Conservation (phyloP, 2,888 invertebrate genomes). For the Himalopsyche kuldschensis region DNA sequence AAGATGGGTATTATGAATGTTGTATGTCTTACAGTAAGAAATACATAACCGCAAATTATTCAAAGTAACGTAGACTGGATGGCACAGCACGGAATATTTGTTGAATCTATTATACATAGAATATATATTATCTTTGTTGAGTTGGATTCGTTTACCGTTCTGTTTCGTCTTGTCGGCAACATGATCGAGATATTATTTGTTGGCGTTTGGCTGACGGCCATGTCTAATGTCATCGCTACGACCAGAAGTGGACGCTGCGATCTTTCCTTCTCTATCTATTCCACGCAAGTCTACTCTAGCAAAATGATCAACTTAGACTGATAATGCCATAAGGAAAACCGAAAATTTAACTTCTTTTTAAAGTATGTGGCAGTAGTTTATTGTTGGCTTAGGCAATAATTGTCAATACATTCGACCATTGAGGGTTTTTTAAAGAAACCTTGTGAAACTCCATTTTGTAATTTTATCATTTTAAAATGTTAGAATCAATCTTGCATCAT, state of each 20-base stretch:
- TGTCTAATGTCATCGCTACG: not conserved
- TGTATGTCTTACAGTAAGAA: too few species aligned
- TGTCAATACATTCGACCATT: too few species aligned
- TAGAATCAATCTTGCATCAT: too few species aligned
- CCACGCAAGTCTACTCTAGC: not conserved
- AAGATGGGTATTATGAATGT: too few species aligned
- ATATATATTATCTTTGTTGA: not conserved
- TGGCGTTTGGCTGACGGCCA: not conserved
- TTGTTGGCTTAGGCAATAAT: too few species aligned
- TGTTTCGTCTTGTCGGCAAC: not conserved
- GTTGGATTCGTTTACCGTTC: not conserved
- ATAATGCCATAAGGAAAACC: not conserved
- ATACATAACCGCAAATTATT: too few species aligned
- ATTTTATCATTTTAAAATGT: too few species aligned
- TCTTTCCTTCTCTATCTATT: too few species aligned
- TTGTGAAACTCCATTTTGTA: too few species aligned
- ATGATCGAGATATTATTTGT: not conserved
- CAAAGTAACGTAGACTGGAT: not conserved
- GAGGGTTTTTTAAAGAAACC: too few species aligned
- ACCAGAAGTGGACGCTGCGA: not conserved
- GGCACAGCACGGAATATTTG: not conserved
- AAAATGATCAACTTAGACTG: not conserved
- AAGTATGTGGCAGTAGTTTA: too few species aligned
- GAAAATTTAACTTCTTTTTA: not conserved
- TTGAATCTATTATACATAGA: not conserved